These are phyloP conservation scores for Trididemnum nubilum DNA, from an alignment of 23 tunicate genomes.

Conservation along the genomic window DNA sequence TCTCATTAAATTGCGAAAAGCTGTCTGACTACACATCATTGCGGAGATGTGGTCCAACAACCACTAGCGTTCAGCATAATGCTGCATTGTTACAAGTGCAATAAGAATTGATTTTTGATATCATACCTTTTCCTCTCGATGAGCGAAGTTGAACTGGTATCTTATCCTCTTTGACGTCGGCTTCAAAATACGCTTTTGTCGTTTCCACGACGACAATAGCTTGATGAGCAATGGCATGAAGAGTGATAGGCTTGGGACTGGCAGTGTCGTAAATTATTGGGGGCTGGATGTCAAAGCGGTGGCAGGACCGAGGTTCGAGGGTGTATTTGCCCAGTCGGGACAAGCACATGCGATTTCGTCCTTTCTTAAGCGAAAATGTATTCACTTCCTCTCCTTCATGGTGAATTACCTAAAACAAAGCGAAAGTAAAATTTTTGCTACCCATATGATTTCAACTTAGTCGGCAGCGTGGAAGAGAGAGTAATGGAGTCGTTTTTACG, in stretches of 20 bases:
- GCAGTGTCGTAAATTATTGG: constrained; percentile 56
- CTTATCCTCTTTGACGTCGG: constrained; percentile 8
- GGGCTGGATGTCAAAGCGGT: constrained; percentile 50
- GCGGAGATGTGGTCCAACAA: no score
- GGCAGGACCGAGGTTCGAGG: constrained; percentile 76
- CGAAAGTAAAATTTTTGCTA: no score
- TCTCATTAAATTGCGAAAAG: no score
- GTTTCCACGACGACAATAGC: constrained; percentile 54
- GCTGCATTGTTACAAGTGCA: no score
- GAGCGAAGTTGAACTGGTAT: constrained; percentile 36
- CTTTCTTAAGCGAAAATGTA: constrained; percentile 71
- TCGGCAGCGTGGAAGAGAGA: not conserved
- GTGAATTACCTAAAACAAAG: constrained; percentile 77
- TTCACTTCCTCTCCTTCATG: constrained; percentile 52
- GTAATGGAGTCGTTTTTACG: no score
- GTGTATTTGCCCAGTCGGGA: constrained; percentile 64
- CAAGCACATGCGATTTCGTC: constrained; percentile 66
- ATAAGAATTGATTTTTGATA: no score
- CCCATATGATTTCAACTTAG: no score
- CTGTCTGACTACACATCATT: no score
- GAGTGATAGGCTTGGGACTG: constrained; percentile 61
- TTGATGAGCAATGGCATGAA: constrained; percentile 81
- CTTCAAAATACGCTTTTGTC: not conserved
- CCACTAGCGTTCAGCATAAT: no score
- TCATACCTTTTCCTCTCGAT: constrained; percentile 59